These are phyloP conservation scores for Heliconius erato DNA, from an alignment of 2,888 invertebrate genomes.

Conservation along the genomic window DNA sequence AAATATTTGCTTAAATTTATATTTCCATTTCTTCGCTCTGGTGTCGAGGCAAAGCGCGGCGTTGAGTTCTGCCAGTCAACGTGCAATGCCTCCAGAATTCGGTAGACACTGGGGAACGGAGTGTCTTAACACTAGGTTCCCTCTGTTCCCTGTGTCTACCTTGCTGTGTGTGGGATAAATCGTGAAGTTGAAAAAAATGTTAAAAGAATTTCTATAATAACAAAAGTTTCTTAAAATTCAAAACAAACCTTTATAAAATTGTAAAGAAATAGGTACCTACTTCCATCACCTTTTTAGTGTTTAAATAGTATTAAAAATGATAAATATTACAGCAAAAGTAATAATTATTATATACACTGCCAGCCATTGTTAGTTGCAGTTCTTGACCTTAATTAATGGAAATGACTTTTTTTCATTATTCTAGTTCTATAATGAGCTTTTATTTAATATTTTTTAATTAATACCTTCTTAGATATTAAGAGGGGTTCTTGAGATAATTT, in stretches of 20 bases:
- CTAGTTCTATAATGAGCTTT: not conserved
- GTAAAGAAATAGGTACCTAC: not conserved
- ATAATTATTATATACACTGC: not conserved
- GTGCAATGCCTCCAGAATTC: no score
- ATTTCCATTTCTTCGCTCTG: no score
- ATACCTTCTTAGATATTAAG: not conserved
- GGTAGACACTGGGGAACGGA: no score
- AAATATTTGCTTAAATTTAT: no score
- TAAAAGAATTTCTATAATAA: no score
- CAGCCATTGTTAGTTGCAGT: constrained; percentile 4
- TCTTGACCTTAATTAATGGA: constrained; percentile 11
- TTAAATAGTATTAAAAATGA: not conserved
- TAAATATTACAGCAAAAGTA: not conserved
- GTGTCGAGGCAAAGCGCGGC: no score
- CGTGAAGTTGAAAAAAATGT: no score
- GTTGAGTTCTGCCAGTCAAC: no score
- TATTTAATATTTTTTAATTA: not conserved
- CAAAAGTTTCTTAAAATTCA: no score
- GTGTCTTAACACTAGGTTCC: no score
- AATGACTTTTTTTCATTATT: not conserved
- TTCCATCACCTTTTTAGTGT: not conserved
- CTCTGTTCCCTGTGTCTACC: no score
- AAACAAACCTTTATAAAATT: not conserved
- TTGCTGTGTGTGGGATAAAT: no score
- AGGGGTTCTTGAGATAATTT: not conserved